Percentiles rank a stretch among this genome's conserved stretches.
These are phyloP conservation scores for Trinectes maculatus DNA, from an alignment of 2,113 vertebrate genomes.

Conservation along the genomic window DNA sequence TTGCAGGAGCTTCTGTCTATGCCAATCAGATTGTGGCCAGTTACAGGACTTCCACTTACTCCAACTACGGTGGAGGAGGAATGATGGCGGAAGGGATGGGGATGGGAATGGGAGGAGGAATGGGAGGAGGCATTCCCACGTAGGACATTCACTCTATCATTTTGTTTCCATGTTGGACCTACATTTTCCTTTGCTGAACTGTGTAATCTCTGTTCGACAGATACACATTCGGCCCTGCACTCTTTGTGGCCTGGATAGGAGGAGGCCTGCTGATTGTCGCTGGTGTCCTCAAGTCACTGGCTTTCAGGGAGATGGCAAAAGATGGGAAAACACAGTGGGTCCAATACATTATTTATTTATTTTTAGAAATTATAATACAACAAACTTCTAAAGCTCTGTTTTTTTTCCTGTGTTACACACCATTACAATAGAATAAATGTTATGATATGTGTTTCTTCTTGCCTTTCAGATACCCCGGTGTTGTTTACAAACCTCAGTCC, in stretches of 20 bases:
- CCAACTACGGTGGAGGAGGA: constrained; percentile 38
- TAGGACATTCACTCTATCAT: constrained; percentile 28
- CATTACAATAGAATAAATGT: neutral
- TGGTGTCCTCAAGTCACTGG: constrained; percentile 89
- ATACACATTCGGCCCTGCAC: constrained; percentile 91
- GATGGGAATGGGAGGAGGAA: constrained; percentile 23
- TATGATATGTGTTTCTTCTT: neutral
- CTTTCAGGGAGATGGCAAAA: constrained; percentile 85
- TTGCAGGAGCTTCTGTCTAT: constrained; percentile 90
- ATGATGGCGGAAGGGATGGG: constrained; percentile 43
- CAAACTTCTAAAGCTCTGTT: neutral
- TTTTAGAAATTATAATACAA: neutral
- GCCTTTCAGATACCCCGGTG: constrained; percentile 82
- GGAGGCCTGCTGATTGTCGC: constrained; percentile 86
- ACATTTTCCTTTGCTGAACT: neutral
- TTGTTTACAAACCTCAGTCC: constrained; percentile 85
- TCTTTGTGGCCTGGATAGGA: constrained; percentile 91
- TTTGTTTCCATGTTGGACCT: neutral
- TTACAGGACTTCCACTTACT: constrained; percentile 83
- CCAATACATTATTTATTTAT: neutral
- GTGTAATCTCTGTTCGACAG: constrained; percentile 70
- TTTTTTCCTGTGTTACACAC: neutral
- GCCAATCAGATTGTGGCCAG: constrained; percentile 92
- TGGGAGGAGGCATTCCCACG: constrained; percentile 52
- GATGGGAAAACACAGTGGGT: constrained; percentile 85